A percentile compares a stretch with the other conserved stretches of the same genome.
Evolutionary conservation across 2,797 vertebrate genomes (phyloP).

Genomic region (Betta splendens): DNA sequence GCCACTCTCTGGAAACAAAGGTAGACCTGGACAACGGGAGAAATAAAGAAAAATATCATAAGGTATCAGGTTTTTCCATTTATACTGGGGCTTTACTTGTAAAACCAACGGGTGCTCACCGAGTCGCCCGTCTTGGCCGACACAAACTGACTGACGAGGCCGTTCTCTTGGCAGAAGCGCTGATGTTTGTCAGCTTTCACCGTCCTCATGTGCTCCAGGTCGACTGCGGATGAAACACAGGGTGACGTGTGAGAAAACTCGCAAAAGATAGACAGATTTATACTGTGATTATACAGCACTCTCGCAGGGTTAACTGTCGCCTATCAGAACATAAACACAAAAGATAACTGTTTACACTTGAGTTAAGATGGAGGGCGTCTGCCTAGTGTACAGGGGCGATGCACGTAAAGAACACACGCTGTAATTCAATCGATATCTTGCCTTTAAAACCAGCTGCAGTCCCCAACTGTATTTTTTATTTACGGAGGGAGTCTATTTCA

Average conservation of each 20-base stretch:
- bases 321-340: constrained; percentile 67
- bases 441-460: constrained; percentile 38
- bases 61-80: neutral
- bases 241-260: constrained; percentile 38
- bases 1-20: constrained; percentile 98
- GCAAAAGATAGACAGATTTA: constrained; percentile 57
- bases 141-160: constrained; percentile 93
- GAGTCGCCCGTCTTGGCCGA: constrained; percentile 98
- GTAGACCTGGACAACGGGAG: constrained; percentile 84
- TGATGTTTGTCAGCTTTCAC: constrained; percentile 97
- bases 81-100: constrained; percentile 1
- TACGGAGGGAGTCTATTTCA: constrained; percentile 13
- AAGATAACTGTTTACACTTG: constrained; percentile 68
- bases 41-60: constrained; percentile 3
- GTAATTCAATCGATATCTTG: constrained; percentile 59
- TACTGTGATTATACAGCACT: constrained; percentile 47
- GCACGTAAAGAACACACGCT: constrained; percentile 49
- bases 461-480: constrained; percentile 13
- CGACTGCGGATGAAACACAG: constrained; percentile 84
- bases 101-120: constrained; percentile 79
- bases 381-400: constrained; percentile 44
- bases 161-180: constrained; percentile 95
- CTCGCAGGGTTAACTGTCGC: constrained; percentile 56
- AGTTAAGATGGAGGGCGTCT: constrained; percentile 62
- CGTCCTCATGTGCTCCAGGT: constrained; percentile 97